Evolutionary conservation across 2,888 invertebrate species (phyloP).

Genomic region (Phasia obesa): DNA sequence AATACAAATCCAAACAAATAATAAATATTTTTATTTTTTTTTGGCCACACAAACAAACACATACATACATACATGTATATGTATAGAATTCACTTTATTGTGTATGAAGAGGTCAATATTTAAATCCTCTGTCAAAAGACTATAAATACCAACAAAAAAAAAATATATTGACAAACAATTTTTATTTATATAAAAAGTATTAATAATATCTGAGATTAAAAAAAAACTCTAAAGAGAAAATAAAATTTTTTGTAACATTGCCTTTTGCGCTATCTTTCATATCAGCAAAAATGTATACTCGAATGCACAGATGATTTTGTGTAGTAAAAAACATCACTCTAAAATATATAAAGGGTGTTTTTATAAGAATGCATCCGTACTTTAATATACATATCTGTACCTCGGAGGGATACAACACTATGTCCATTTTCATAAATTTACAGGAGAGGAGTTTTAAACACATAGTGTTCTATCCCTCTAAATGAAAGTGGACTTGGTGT

Average conservation of each 20-base stretch:
- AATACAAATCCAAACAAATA: conserved; percentile 35
- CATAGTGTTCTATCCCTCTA: too few species aligned
- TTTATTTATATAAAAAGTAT: conserved; percentile 9
- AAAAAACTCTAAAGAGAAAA: conserved; percentile 3
- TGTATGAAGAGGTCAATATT: conserved; percentile 52
- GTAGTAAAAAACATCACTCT: not conserved
- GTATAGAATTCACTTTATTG: conserved; percentile 2
- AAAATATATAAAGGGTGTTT: too few species aligned
- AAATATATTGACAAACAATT: conserved; percentile 43
- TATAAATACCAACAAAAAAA: conserved; percentile 21
- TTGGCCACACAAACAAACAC: too few species aligned
- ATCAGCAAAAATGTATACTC: conserved; percentile 33
- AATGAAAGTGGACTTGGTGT: too few species aligned
- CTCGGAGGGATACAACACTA: too few species aligned
- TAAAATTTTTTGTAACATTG: not conserved
- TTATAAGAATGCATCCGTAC: too few species aligned
- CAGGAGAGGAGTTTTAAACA: too few species aligned
- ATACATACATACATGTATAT: not conserved
- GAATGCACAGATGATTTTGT: conserved; percentile 3
- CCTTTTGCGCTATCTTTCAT: conserved; percentile 11
- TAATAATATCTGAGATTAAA: conserved; percentile 27
- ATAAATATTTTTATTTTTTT: conserved; percentile 3
- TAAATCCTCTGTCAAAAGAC: conserved; percentile 53
- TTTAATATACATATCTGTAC: too few species aligned
- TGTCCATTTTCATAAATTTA: too few species aligned